Evolutionary conservation across 2,888 invertebrate genomes (phyloP).

Genomic region (Minunthozetes semirufus): DNA sequence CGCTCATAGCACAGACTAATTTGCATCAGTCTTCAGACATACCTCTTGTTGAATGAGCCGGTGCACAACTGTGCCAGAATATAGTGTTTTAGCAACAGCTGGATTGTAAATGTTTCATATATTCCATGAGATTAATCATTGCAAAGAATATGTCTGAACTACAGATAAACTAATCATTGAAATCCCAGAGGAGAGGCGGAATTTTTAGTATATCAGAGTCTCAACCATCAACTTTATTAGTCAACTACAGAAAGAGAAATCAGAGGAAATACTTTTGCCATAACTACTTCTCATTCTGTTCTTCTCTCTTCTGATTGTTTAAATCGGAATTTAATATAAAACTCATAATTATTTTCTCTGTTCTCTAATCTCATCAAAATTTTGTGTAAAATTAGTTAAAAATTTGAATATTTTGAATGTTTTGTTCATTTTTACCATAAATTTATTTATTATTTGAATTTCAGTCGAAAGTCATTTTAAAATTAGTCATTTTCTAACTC

Average conservation of each 20-base stretch:
- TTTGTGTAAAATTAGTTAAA: neutral
- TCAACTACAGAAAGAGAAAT: no score
- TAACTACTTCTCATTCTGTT: neutral
- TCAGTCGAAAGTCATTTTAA: no score
- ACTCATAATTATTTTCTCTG: neutral
- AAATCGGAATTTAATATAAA: neutral
- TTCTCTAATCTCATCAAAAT: neutral
- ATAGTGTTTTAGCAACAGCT: constrained; percentile 19
- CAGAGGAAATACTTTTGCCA: neutral
- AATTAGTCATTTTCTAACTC: no score
- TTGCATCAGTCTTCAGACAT: neutral
- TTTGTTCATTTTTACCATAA: no score
- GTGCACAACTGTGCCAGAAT: neutral
- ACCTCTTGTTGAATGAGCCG: constrained; percentile 3
- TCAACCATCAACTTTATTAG: neutral
- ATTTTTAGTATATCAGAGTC: neutral
- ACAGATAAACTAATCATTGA: constrained; percentile 26
- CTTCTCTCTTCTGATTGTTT: neutral
- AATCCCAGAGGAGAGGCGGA: constrained; percentile 12
- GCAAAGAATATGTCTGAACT: constrained; percentile 6
- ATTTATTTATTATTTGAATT: no score
- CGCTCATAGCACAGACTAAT: neutral
- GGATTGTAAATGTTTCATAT: constrained; percentile 17
- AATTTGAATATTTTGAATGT: no score
- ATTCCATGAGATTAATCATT: constrained; percentile 24